phyloP scores from a whole-genome alignment of 2,888 invertebrate species.

The Trichopoda pennipes region DNA sequence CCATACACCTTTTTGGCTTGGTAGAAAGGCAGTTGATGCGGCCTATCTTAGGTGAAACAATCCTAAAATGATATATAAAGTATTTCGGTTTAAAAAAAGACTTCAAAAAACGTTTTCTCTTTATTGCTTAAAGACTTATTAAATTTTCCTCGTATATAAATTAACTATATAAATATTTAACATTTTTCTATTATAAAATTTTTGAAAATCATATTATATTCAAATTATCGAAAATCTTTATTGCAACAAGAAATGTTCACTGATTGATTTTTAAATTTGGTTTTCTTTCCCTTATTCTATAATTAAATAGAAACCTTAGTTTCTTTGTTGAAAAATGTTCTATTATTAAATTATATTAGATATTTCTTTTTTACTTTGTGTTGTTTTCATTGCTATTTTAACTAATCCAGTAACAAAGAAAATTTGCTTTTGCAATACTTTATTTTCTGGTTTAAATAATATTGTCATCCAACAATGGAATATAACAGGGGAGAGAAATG shows the following conservation, averaged over 20 bases:
- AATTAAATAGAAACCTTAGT: slow-evolving; percentile 61
- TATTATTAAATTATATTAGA: slow-evolving; percentile 59
- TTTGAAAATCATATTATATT: slow-evolving; percentile 53
- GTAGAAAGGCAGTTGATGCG: too few relatives aligned
- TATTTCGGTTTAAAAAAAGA: too few relatives aligned
- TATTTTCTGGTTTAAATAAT: slow-evolving; percentile 34
- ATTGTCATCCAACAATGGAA: slow-evolving; percentile 46
- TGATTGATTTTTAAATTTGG: slow-evolving; percentile 53
- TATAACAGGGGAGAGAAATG: background rate
- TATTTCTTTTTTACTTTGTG: slow-evolving; percentile 30
- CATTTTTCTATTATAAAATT: slow-evolving; percentile 49
- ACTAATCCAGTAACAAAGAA: slow-evolving; percentile 61
- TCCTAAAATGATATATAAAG: too few relatives aligned
- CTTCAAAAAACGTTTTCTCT: too few relatives aligned
- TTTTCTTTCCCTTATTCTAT: background rate
- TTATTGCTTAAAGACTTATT: too few relatives aligned
- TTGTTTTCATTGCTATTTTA: slow-evolving; percentile 61
- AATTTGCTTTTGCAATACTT: slow-evolving; percentile 46
- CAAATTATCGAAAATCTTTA: slow-evolving; percentile 61
- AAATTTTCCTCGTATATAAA: background rate
- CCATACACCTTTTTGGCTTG: too few relatives aligned
- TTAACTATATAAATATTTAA: slow-evolving; percentile 50
- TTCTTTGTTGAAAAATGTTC: slow-evolving; percentile 21
- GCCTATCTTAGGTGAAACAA: too few relatives aligned
- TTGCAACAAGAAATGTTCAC: slow-evolving; percentile 20